Percentiles rank a stretch among this genome's conserved stretches.
phyloP scores from a whole-genome alignment of 2,113 vertebrate genomes.

The Ivindomyrus marchei region DNA sequence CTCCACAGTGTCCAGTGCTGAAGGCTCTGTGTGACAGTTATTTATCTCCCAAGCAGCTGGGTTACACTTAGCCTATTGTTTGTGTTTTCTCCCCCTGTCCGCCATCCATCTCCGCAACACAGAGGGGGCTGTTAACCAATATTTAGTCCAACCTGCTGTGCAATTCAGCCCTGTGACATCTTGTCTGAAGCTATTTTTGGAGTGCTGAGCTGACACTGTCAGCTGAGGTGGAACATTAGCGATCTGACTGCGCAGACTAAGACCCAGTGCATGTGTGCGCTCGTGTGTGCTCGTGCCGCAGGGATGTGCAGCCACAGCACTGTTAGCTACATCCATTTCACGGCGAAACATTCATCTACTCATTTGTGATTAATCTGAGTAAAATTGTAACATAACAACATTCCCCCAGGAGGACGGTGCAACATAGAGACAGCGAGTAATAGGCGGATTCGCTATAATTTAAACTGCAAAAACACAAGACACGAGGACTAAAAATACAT shows the following conservation, averaged over 20 bases:
- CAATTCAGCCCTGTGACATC: conserved; percentile 9
- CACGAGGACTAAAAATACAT: not conserved
- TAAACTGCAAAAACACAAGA: not conserved
- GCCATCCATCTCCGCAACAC: conserved; percentile 11
- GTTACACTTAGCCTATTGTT: not conserved
- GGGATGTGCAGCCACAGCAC: no score
- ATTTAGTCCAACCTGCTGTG: conserved; percentile 22
- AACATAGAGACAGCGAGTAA: not conserved
- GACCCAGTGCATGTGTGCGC: not conserved
- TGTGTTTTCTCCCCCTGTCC: not conserved
- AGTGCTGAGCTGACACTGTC: not conserved
- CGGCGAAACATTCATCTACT: not conserved
- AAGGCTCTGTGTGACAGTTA: not conserved
- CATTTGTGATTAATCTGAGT: not conserved
- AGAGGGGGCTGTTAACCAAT: conserved; percentile 9
- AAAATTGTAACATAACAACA: not conserved
- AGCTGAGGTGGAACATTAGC: conserved; percentile 1
- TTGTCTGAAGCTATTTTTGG: conserved; percentile 19
- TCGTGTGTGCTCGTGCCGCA: not conserved
- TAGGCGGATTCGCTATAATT: not conserved
- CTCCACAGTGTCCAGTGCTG: not conserved
- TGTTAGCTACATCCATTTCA: not conserved
- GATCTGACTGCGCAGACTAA: not conserved
- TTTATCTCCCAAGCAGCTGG: not conserved
- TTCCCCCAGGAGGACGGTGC: not conserved